These are phyloP conservation scores for Rhinolophus ferrumequinum DNA, from an alignment of 2,113 vertebrate species.

Conservation along the genomic window DNA sequence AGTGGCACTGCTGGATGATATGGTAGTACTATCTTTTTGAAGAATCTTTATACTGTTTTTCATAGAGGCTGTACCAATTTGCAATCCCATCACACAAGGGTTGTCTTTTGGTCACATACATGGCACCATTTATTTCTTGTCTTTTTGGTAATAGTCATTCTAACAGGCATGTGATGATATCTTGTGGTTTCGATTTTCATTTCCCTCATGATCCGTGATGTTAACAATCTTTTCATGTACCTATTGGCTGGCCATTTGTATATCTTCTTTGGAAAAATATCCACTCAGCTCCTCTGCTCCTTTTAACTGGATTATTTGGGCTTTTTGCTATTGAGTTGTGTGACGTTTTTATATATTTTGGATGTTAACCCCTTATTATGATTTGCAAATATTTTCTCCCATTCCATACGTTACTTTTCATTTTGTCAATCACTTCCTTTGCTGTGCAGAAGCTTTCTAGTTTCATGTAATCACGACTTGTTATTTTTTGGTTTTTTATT, in stretches of 20 bases:
- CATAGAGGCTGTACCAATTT: no score
- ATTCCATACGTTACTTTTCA: not conserved
- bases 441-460: not conserved
- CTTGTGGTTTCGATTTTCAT: not conserved
- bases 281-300: not conserved
- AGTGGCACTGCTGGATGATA: not conserved
- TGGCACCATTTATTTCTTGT: not conserved
- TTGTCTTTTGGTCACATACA: not conserved
- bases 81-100: not conserved
- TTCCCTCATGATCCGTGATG: not conserved
- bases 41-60: not conserved
- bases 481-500: not conserved
- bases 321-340: not conserved
- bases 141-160: not conserved
- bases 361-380: not conserved
- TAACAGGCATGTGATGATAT: not conserved
- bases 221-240: not conserved
- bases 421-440: not conserved
- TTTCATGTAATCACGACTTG: not conserved
- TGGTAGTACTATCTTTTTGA: not conserved
- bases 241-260: not conserved
- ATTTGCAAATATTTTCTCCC: not conserved
- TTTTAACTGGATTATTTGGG: not conserved
- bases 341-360: not conserved
- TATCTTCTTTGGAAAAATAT: not conserved